Conservation (phyloP, 2,888 invertebrate species). For the Drosophila hamatofila region DNA sequence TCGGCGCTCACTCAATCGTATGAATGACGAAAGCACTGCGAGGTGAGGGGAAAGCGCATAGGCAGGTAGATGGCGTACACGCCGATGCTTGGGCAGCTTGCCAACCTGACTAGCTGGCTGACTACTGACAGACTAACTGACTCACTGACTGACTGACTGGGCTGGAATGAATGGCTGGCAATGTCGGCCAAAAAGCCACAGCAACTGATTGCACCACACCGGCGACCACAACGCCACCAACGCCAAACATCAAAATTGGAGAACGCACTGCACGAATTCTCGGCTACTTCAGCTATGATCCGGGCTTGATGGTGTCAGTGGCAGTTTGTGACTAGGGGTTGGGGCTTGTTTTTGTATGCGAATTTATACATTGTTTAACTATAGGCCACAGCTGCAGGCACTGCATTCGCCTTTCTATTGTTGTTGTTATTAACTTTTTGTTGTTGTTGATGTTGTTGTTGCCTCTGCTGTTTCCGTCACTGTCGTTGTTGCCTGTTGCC, state of each 20-base stretch:
- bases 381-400: conserved; percentile 69
- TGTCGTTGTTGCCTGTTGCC: conserved; percentile 7
- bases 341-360: conserved; percentile 62
- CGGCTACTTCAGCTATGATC: conserved; percentile 39
- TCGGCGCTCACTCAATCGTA: conserved; percentile 74
- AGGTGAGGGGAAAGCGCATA: conserved; percentile 8
- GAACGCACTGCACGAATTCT: conserved; percentile 56
- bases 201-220: conserved; percentile 78
- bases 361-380: conserved; percentile 79
- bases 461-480: conserved; percentile 15
- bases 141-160: conserved; percentile 13
- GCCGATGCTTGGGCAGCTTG: conserved; percentile 50
- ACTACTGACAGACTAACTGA: conserved; percentile 22
- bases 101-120: conserved; percentile 42
- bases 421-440: conserved; percentile 6
- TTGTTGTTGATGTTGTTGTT: conserved; percentile 12
- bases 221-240: conserved; percentile 64
- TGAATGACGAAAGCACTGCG: conserved; percentile 72
- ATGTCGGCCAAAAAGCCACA: conserved; percentile 76
- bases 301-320: conserved; percentile 6
- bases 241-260: conserved; percentile 46
- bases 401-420: conserved; percentile 18
- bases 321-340: neutral
- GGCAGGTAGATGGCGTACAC: conserved; percentile 25
- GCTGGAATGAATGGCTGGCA: conserved; percentile 40